Percentiles rank a stretch among this genome's conserved stretches.
Conservation (phyloP, 1,140 invertebrate genomes). For the Globodera rostochiensis region DNA sequence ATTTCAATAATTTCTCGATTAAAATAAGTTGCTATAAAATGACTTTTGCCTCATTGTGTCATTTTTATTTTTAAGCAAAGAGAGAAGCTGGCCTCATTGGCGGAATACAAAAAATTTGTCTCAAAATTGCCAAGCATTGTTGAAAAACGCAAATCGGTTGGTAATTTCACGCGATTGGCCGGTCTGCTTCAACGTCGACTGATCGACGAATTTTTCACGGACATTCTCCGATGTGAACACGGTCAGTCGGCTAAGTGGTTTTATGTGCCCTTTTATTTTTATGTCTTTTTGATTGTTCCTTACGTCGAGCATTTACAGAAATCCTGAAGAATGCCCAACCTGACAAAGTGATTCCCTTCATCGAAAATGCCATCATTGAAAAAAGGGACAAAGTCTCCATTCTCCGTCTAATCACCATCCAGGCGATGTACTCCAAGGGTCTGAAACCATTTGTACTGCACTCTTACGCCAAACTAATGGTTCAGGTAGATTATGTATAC, state of each 20-base stretch:
- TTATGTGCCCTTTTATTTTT: background rate
- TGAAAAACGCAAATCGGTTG: constrained; percentile 21
- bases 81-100: constrained; percentile 25
- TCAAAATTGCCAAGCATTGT: constrained; percentile 31
- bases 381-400: constrained; percentile 28
- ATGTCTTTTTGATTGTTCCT: background rate
- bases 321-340: constrained; percentile 32
- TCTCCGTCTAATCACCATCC: constrained; percentile 47
- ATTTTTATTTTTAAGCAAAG: constrained; percentile 26
- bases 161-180: constrained; percentile 18
- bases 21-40: too few relatives aligned
- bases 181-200: constrained; percentile 11
- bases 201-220: constrained; percentile 22
- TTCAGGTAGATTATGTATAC: constrained; percentile 39
- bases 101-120: constrained; percentile 37
- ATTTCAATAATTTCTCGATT: background rate
- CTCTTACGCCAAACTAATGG: constrained; percentile 41
- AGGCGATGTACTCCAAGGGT: constrained; percentile 42
- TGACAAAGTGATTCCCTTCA: constrained; percentile 47
- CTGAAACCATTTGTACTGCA: constrained; percentile 45
- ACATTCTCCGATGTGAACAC: constrained; percentile 23
- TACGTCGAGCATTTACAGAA: constrained; percentile 37
- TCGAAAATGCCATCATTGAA: constrained; percentile 49
- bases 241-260: background rate
- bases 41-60: too few relatives aligned